A percentile compares a stretch with the other conserved stretches of the same genome.
Evolutionary conservation across 1,140 invertebrate species (phyloP).

Genomic region (Cydia amplana): DNA sequence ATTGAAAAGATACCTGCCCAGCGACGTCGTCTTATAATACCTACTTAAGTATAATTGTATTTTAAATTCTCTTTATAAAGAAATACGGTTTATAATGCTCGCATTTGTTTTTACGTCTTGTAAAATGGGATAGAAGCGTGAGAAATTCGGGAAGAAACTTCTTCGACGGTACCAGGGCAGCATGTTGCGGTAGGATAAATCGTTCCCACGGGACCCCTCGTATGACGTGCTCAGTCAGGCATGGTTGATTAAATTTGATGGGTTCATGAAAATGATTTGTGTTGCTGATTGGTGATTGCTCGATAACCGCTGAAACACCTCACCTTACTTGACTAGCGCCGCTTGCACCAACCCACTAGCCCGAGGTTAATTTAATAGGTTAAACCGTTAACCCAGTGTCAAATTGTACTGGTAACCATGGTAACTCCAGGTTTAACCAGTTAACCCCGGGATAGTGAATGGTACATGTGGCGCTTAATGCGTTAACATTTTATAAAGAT

Average conservation of each 20-base stretch:
- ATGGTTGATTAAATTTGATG: constrained; percentile 26
- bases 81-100: constrained; percentile 35
- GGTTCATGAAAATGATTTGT: not conserved
- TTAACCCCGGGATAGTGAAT: too few relatives aligned
- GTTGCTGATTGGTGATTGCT: not conserved
- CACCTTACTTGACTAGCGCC: too few relatives aligned
- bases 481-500: not conserved
- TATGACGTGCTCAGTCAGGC: constrained; percentile 36
- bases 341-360: too few relatives aligned
- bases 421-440: too few relatives aligned
- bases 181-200: constrained; percentile 46
- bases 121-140: constrained; percentile 69
- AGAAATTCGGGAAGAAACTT: constrained; percentile 78
- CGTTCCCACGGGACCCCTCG: constrained; percentile 51
- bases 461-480: too few relatives aligned
- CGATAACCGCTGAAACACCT: not conserved
- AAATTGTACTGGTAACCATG: too few relatives aligned
- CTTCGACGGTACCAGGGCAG: constrained; percentile 68
- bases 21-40: not conserved
- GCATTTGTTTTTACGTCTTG: constrained; percentile 47
- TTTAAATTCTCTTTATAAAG: too few relatives aligned
- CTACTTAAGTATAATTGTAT: too few relatives aligned
- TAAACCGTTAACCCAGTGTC: too few relatives aligned
- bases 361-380: too few relatives aligned
- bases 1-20: not conserved